These are phyloP conservation scores for Falco berigora DNA, from an alignment of 2,797 vertebrate genomes.

Conservation along the genomic window DNA sequence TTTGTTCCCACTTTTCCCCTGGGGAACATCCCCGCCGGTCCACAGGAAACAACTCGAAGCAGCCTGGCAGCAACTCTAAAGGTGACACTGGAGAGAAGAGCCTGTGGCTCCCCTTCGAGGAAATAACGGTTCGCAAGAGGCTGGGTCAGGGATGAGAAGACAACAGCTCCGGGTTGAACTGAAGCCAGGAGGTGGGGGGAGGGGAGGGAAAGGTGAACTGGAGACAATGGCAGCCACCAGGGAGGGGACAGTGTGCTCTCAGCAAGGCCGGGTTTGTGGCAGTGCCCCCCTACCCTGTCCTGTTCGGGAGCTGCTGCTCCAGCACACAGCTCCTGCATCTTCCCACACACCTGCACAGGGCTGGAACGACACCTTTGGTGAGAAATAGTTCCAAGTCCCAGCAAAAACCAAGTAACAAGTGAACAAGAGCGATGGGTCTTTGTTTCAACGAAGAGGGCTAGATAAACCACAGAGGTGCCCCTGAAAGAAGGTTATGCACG, in stretches of 20 bases:
- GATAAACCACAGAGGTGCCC: neutral
- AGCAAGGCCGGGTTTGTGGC: neutral
- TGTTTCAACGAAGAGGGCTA: neutral
- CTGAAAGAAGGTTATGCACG: neutral
- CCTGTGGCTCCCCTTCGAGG: neutral
- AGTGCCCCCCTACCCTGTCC: neutral
- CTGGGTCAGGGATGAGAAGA: accelerated
- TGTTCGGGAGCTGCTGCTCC: neutral
- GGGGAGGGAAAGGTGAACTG: neutral
- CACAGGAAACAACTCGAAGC: neutral
- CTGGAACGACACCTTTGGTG: neutral
- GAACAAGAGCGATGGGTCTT: accelerated
- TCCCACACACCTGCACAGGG: neutral
- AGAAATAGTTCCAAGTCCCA: neutral
- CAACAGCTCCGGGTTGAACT: neutral
- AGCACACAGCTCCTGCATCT: neutral
- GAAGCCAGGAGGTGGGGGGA: neutral
- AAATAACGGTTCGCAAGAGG: accelerated
- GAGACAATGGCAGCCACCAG: neutral
- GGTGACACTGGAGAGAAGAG: neutral
- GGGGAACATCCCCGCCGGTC: neutral
- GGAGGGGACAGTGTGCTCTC: neutral
- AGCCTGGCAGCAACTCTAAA: neutral
- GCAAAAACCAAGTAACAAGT: neutral
- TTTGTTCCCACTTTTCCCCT: neutral